Evolutionary conservation across 2,113 vertebrate species (phyloP), one percentile per base, ranked within the genome.

Genomic region (Vanacampus margaritifer): DNA sequence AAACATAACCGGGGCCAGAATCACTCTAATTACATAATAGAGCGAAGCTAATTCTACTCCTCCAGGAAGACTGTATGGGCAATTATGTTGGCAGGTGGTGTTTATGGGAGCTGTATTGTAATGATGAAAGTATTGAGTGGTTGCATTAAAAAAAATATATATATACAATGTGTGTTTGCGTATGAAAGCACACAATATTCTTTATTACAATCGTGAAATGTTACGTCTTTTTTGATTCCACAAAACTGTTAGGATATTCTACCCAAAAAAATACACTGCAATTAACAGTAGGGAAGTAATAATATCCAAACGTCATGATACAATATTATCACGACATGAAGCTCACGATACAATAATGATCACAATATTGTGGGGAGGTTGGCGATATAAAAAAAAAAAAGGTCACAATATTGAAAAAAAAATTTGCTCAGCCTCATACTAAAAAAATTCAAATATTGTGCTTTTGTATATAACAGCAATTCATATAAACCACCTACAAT

Each of bases 1-100:
- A 74, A 68, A 65, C 36, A 10, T 50, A 70, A 63, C 26, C 67
- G 12, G 11, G 16, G 60, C n/a, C 59, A 57, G 19, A 68, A 68
- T 54, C 65, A 65, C 46, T 28, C 24, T 48, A 79, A 64, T 61
- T 46, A 61, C 67, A 65, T 62, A 62, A 62, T n/a, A 48, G 75
- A 68, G 50, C 41, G 19, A 9, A 37, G 35, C 24, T 57, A 66
- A 66, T 69, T 68, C 14, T 32, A 51, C 21, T 46, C 23, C 10
- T 51, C 21, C 32, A 46, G 19, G 73, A 37, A 74, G 2, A 41
- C 53, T 43, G 37, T 43, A 57, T 57, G 26, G 26, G 60, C 60
- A 62, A 37, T 45, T 45, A 45, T 62, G 14, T 26, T 62, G 60
- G 43, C 39, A 62, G 21, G n/a, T 26, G 37, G n/a, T 43, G 37